phyloP scores from a whole-genome alignment of 2,113 vertebrate species.

The Ictidomys tridecemlineatus region DNA sequence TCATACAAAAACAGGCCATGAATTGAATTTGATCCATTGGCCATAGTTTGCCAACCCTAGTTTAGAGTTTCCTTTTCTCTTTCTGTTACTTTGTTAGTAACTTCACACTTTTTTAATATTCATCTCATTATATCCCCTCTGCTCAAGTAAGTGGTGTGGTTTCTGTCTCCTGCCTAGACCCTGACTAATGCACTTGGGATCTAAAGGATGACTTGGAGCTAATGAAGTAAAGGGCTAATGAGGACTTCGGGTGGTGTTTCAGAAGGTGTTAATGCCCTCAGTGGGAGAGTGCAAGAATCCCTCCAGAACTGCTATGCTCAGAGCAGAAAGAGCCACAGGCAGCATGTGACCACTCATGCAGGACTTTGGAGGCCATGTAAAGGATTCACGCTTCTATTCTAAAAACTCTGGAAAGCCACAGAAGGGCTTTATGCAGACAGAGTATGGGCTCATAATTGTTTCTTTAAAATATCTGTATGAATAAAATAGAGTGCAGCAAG shows the following conservation, averaged over 20 bases:
- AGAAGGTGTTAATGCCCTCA: no score
- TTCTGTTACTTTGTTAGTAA: neutral
- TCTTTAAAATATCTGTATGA: constrained; percentile 42
- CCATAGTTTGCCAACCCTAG: neutral
- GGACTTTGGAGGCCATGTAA: neutral
- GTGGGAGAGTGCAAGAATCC: neutral
- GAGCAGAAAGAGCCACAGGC: neutral
- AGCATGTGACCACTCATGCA: neutral
- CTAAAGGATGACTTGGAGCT: neutral
- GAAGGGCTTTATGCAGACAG: neutral
- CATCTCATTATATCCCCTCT: neutral
- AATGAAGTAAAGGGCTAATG: neutral
- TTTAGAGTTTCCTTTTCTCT: constrained; percentile 10
- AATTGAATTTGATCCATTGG: neutral
- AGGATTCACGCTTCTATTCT: neutral
- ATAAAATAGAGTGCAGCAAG: neutral
- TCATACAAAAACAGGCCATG: neutral
- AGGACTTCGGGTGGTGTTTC: neutral
- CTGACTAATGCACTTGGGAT: neutral
- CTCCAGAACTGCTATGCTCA: neutral
- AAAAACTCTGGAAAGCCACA: neutral
- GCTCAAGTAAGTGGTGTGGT: neutral
- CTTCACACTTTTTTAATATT: neutral
- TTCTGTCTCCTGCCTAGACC: neutral
- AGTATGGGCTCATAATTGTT: neutral